Base-by-base conservation (phyloP, 2,113 vertebrate species). In the Tyrannus savana region DNA sequence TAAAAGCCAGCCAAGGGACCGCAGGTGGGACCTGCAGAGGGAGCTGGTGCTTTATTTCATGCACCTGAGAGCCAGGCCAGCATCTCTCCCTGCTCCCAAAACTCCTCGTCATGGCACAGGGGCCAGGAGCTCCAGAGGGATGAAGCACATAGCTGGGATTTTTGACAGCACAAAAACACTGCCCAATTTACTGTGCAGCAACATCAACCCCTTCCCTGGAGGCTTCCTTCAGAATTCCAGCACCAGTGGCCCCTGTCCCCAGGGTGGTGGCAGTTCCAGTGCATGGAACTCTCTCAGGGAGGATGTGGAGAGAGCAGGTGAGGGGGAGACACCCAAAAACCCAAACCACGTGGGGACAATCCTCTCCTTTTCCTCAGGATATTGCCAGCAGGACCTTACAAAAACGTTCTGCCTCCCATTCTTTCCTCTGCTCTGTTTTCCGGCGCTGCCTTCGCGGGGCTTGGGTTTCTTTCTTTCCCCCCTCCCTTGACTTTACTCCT, bases 131-230 rank as follows among this genome's bases (percentile, higher is more conserved):
- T 62, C 60, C 47, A 37, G 44, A 7, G 30, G 21, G 12, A 19
- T 1, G 31, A 56, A 31, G 18, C 58, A 10, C 0, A 0, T 59
- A 33, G 33, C 39, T 59, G 39, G 3, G 33, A 3, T 50, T n/a
- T n/a, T 9, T 30, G 30, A 7, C 35, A 35, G 35, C 5, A 1
- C 23, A 42, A 30, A 63, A 21, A 9, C 37, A 0, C 41, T 4
- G 46, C 64, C 64, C 35, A 3, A 2, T 44, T 49, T 16, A 14
- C 58, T 31, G 46, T 1, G 0, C 11, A 19, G 1, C 6, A 3
- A 3, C 55, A 39, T 7, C 50, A 28, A 10, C 5, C 35, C 5
- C 37, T 28, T 18, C 1, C 0, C 39, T 33, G 11, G 44, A 63
- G 33, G 18, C 28, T 50, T 10, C n/a, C 4, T 44, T 3, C 78